These are phyloP conservation scores for Paradoxurus hermaphroditus DNA, from an alignment of 2,113 vertebrate species.

Conservation along the genomic window DNA sequence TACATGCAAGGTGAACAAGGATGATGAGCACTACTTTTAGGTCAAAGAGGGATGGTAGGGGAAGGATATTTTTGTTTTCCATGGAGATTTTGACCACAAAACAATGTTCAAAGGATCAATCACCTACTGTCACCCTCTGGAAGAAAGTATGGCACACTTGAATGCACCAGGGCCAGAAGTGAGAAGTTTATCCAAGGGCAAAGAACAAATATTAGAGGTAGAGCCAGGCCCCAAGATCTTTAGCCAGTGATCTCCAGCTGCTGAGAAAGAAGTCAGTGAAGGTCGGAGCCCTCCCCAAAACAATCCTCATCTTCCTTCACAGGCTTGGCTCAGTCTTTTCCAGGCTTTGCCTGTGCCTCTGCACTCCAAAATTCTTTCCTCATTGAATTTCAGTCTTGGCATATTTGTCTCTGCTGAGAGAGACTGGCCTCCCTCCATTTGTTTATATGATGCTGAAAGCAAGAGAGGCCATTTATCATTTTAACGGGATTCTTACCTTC, in stretches of 20 bases:
- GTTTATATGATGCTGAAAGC: neutral
- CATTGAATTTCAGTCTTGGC: neutral
- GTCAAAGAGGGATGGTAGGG: fast-evolving
- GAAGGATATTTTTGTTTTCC: neutral
- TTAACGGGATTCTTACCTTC: constrained; percentile 52
- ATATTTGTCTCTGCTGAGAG: neutral
- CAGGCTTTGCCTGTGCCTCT: neutral
- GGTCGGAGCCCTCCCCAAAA: neutral
- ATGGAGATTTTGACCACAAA: neutral
- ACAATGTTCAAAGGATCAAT: neutral
- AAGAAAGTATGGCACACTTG: neutral
- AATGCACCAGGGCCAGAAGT: neutral
- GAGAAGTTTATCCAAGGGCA: neutral
- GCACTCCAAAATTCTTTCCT: neutral
- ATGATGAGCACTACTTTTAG: no score
- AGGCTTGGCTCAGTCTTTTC: fast-evolving
- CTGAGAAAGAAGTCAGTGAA: neutral
- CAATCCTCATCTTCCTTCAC: neutral
- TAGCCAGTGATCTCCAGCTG: neutral
- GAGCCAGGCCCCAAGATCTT: neutral
- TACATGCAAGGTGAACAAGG: neutral
- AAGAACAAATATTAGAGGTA: neutral
- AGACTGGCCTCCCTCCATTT: neutral
- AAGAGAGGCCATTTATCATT: constrained; percentile 25
- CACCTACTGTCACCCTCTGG: neutral